phyloP scores from a whole-genome alignment of 2,113 vertebrate species.

The Sisor rabdophorus region DNA sequence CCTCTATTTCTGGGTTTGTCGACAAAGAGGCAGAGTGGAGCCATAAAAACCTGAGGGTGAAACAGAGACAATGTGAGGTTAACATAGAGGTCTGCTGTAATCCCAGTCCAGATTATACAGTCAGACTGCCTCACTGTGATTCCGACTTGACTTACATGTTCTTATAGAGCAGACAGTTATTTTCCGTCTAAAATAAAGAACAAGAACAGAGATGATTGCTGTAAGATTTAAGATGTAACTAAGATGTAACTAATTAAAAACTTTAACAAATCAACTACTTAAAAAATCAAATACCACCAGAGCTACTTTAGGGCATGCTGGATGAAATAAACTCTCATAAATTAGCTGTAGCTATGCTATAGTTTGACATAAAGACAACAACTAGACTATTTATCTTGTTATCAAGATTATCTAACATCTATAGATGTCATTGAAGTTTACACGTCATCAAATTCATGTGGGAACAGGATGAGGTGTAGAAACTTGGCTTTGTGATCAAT shows the following conservation, averaged over 20 bases:
- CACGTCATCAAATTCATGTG: not conserved
- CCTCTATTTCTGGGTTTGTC: slow-evolving; percentile 41
- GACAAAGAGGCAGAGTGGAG: slow-evolving; percentile 46
- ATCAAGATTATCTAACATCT: too few relatives aligned
- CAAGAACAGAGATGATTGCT: not conserved
- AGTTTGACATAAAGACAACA: not conserved
- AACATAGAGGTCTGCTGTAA: not conserved
- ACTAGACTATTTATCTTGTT: too few relatives aligned
- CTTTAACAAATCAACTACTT: not conserved
- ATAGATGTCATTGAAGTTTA: not conserved
- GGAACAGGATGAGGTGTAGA: not conserved
- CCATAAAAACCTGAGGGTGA: slow-evolving; percentile 49
- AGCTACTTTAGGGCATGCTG: not conserved
- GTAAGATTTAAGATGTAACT: not conserved
- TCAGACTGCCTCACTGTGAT: not conserved
- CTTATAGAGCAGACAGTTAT: not conserved
- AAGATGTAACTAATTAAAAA: too few relatives aligned
- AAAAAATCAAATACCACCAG: not conserved
- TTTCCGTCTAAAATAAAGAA: slow-evolving; percentile 9
- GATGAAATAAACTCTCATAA: not conserved
- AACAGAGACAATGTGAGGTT: not conserved
- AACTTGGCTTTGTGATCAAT: not conserved
- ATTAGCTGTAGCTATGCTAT: not conserved
- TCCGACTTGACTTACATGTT: not conserved
- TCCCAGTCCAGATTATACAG: not conserved